phyloP scores from a whole-genome alignment of 2,113 vertebrate species.

The Cichladusa arquata region DNA sequence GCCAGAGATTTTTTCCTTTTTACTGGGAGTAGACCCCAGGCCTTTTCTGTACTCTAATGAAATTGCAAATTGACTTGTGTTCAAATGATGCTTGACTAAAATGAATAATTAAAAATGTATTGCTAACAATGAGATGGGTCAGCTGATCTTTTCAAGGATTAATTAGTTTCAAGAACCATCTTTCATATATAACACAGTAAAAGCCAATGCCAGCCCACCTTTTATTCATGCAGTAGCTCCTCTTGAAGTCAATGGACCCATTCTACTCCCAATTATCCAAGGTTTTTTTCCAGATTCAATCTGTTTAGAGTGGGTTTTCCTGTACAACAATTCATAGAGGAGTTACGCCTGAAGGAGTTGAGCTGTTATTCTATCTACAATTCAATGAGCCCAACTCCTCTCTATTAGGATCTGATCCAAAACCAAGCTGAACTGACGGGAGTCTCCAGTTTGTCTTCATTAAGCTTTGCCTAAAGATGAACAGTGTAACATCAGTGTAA shows the following conservation, averaged over 20 bases:
- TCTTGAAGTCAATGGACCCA: neutral
- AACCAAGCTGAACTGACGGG: neutral
- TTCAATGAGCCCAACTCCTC: neutral
- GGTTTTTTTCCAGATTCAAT: neutral
- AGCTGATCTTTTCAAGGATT: slow-evolving; percentile 75
- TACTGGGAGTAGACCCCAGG: slow-evolving; percentile 73
- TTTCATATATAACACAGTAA: slow-evolving; percentile 55
- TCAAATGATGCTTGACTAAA: slow-evolving; percentile 81
- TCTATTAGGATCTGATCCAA: neutral
- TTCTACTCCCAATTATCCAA: slow-evolving; percentile 17
- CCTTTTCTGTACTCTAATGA: slow-evolving; percentile 78
- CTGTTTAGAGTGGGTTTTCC: neutral
- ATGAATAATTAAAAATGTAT: slow-evolving; percentile 82
- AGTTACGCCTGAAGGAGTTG: neutral
- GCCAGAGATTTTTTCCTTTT: slow-evolving; percentile 63
- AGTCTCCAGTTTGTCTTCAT: neutral
- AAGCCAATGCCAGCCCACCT: slow-evolving; percentile 10
- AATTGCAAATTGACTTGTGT: slow-evolving; percentile 83
- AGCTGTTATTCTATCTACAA: neutral
- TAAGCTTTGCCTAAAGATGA: neutral
- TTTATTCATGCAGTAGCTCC: neutral
- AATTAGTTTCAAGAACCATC: slow-evolving; percentile 71
- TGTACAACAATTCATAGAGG: neutral
- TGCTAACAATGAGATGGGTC: slow-evolving; percentile 75
- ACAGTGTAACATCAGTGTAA: neutral